Evolutionary conservation across 2,113 vertebrate genomes (phyloP), one percentile per base, ranked within the genome.

Genomic region (Fregata magnificens): DNA sequence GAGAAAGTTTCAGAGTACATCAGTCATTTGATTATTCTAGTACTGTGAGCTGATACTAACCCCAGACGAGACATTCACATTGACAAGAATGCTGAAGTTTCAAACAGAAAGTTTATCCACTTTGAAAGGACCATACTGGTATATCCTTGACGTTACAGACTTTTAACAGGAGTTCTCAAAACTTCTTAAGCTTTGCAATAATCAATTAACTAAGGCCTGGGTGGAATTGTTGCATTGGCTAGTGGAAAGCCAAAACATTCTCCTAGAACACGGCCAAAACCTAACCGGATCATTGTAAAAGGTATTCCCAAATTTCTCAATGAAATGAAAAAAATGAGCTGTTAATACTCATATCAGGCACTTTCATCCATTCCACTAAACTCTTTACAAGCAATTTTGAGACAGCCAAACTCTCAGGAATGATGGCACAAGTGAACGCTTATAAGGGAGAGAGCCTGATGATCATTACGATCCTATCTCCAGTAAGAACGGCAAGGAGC

Each of bases 131-230:
- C 21, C 16, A 76, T 8, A 40, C 16, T 44, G 24, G 81, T 49
- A 55, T 0, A 79, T 55, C 20, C 55, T 66, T 76, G 38, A 74
- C 0, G 0, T 56, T 17, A 25, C 47, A 74, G n/a, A n/a, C 28
- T 70, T 94, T 17, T 24, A 88, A 90, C 5, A 77, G 24, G 16
- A 90, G 28, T 36, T 63, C 16, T 20, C 62, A 74, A 74, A 94
- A 58, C 16, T 73, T 77, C 79, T 84, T 53, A 34, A 81, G 21
- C 29, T 84, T 76, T 78, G 19, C 24, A 77, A 50, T 19, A 78
- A 72, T 14, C 71, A 79, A 9, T 71, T 38, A 83, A 58, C 15
- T 65, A 91, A 49, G 29, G 28, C 11, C 22, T 59, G 15, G 10
- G 6, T 74, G n/a, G 42, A 95, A 84, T 72, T 76, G 81, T 18